Evolutionary conservation across 1,140 invertebrate species (phyloP).

Genomic region (Neocloeon triangulifer): DNA sequence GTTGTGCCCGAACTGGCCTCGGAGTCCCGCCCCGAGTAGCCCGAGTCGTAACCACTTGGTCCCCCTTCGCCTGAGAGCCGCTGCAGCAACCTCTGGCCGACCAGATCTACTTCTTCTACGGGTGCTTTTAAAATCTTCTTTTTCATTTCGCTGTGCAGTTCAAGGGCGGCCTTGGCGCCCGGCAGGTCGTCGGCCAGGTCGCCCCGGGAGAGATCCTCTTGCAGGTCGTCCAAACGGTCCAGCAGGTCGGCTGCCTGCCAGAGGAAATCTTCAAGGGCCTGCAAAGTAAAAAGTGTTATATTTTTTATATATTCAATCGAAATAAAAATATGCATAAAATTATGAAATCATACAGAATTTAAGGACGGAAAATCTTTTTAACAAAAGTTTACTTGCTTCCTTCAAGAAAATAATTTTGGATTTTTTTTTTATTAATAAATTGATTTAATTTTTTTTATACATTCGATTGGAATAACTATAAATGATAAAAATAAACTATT

Average conservation of each 20-base stretch:
- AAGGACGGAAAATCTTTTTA: too few species aligned
- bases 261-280: slow-evolving; percentile 80
- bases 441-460: too few species aligned
- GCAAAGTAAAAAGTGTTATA: too few species aligned
- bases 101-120: slow-evolving; percentile 69
- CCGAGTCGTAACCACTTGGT: slow-evolving; percentile 20
- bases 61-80: slow-evolving; percentile 16
- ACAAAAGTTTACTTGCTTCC: too few species aligned
- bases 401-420: too few species aligned
- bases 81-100: slow-evolving; percentile 40
- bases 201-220: slow-evolving; percentile 72
- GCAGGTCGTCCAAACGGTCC: slow-evolving; percentile 72
- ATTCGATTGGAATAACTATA: too few species aligned
- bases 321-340: too few species aligned
- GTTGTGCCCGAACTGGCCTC: slow-evolving; percentile 30
- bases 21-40: slow-evolving; percentile 28
- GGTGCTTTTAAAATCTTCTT: slow-evolving; percentile 83
- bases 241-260: slow-evolving; percentile 84
- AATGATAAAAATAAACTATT: too few species aligned
- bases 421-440: too few species aligned
- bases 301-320: too few species aligned
- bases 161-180: slow-evolving; percentile 70
- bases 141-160: slow-evolving; percentile 83
- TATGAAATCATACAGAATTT: too few species aligned
- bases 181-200: slow-evolving; percentile 83